Base-by-base conservation (phyloP, 2,888 invertebrate genomes). In the Caenorhabditis becei region DNA sequence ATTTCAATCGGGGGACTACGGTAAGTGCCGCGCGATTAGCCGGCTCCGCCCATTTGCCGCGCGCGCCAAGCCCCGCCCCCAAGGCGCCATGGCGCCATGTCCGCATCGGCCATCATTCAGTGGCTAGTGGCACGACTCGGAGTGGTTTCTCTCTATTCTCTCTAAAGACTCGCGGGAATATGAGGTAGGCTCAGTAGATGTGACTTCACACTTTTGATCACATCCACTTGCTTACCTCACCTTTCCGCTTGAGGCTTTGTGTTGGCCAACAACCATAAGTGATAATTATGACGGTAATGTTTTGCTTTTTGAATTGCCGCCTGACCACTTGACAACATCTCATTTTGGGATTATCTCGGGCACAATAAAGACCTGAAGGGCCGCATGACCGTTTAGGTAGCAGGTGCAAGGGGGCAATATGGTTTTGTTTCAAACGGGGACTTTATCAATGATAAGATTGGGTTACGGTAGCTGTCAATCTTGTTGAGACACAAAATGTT, bases 131-230 rank as follows among this genome's bases (percentile, higher is more conserved):
- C n/a, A n/a, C n/a, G n/a, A n/a, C n/a, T n/a, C n/a, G n/a, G 18
- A 16, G n/a, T 56, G 63, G 71, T 72, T 56, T 54, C 62, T 62
- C 20, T 14, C 14, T 4, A 14, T 18, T 35, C 23, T 24, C 65
- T 23, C n/a, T 8, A n/a, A n/a, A n/a, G 1, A 3, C 51, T 18
- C 23, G 2, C 5, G 56, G 65, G 72, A 56, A 56, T 23, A n/a
- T 74, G 72, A 74, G 72, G 72, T 74, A 74, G 72, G 72, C 72
- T 74, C 65, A 58, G 72, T 74, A 74, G 72, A 74, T 74, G 72
- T 65, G 72, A 74, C 16, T 1, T 4, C 54, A 56, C 23, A 24
- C 18, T 23, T n/a, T 16, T 8, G 53, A 24, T 74, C 72, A 74
- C 72, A 74, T 74, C 72, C 54, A 47, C 72, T 58, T 24, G 49